Percentiles rank a stretch among this genome's conserved stretches.
These are phyloP conservation scores for Drosophila sordidula DNA, from an alignment of 2,888 invertebrate genomes.

Conservation along the genomic window DNA sequence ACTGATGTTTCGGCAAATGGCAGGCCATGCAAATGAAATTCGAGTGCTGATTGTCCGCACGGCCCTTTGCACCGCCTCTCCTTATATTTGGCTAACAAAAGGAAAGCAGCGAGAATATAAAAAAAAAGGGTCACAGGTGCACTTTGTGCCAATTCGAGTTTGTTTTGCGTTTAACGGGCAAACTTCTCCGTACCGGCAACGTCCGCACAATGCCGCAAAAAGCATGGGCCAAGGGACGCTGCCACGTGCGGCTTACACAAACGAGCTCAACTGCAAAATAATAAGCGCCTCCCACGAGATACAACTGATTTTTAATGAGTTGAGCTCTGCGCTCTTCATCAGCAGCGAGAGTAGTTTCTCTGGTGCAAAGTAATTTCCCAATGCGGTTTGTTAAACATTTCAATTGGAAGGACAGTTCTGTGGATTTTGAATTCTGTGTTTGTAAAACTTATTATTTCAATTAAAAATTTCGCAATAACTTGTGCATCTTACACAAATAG, in stretches of 20 bases:
- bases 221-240: constrained; percentile 36
- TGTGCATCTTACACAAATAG: background rate
- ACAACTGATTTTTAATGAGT: constrained; percentile 18
- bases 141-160: constrained; percentile 72
- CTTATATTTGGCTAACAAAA: constrained; percentile 8
- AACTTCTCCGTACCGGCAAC: constrained; percentile 21
- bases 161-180: constrained; percentile 26
- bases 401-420: background rate
- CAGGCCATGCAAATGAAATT: constrained; percentile 75
- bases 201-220: constrained; percentile 38
- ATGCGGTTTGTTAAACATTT: background rate
- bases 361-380: background rate
- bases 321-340: constrained; percentile 2
- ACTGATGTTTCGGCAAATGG: constrained; percentile 18
- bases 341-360: constrained; percentile 1
- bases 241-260: constrained; percentile 16
- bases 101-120: constrained; percentile 2
- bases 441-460: too few species aligned
- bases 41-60: constrained; percentile 71
- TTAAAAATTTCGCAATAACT: background rate
- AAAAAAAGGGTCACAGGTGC: constrained; percentile 69
- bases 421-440: too few species aligned
- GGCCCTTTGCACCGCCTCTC: background rate
- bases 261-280: constrained; percentile 24
- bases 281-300: constrained; percentile 20